Evolutionary conservation across 2,888 invertebrate species (phyloP).

Genomic region (Hedya salicella): DNA sequence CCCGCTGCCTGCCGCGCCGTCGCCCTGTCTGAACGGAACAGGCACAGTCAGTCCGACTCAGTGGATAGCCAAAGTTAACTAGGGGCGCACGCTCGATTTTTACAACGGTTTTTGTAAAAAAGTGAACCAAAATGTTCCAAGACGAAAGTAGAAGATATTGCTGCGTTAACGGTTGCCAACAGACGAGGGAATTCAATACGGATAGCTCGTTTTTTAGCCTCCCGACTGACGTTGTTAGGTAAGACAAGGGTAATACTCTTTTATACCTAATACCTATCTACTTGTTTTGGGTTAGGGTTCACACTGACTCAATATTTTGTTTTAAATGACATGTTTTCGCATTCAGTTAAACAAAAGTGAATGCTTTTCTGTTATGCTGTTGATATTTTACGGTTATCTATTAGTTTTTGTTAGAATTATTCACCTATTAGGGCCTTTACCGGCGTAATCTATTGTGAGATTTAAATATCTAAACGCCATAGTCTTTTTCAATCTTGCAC

Average conservation of each 20-base stretch:
- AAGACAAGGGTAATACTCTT: too few species aligned
- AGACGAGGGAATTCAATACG: slow-evolving; percentile 14
- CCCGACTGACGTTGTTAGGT: slow-evolving; percentile 13
- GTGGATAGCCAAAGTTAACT: slow-evolving; percentile 3
- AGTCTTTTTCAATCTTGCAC: too few species aligned
- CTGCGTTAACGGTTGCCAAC: slow-evolving; percentile 12
- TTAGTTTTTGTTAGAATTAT: too few species aligned
- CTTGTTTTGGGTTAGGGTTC: neutral
- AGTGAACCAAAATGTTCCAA: slow-evolving; percentile 9
- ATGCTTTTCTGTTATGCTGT: too few species aligned
- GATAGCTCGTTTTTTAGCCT: slow-evolving; percentile 18
- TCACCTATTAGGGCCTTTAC: too few species aligned
- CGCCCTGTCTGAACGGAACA: neutral
- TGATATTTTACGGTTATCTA: too few species aligned
- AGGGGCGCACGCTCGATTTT: slow-evolving; percentile 22
- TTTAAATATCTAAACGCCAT: too few species aligned
- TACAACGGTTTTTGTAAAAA: neutral
- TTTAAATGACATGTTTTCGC: too few species aligned
- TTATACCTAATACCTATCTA: neutral
- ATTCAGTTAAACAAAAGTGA: too few species aligned
- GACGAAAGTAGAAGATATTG: neutral
- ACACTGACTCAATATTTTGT: too few species aligned
- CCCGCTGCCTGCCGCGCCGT: slow-evolving; percentile 17
- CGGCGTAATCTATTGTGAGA: too few species aligned
- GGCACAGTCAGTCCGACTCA: neutral